Evolutionary conservation across 2,797 vertebrate species (phyloP).

Genomic region (Gouania willdenowi): DNA sequence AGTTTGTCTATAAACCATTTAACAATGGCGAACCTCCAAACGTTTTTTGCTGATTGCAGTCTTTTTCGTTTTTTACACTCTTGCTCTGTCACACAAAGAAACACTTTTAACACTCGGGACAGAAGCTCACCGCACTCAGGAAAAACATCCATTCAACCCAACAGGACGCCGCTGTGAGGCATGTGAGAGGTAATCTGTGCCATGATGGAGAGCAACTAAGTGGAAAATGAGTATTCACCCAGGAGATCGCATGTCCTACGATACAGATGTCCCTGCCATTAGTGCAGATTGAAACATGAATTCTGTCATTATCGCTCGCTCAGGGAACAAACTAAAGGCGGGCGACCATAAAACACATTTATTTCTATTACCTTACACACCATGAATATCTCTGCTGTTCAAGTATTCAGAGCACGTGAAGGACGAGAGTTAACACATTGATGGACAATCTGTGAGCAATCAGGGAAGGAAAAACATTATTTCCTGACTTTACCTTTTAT

Average conservation of each 20-base stretch:
- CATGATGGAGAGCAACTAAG: constrained; percentile 22
- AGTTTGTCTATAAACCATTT: too few relatives aligned
- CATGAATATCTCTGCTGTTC: too few relatives aligned
- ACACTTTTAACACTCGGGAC: constrained; percentile 20
- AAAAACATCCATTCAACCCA: constrained; percentile 14
- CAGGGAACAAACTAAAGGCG: background rate
- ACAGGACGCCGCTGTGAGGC: constrained; percentile 1
- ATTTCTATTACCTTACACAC: too few relatives aligned
- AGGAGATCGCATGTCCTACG: background rate
- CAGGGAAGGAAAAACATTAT: too few relatives aligned
- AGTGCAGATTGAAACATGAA: background rate
- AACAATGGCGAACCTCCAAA: too few relatives aligned
- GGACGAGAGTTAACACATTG: too few relatives aligned
- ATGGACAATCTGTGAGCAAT: too few relatives aligned
- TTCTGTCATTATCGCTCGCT: background rate
- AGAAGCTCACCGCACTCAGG: background rate
- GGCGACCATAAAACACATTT: background rate
- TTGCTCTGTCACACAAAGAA: constrained; percentile 10
- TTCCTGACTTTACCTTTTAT: too few relatives aligned
- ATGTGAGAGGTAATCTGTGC: constrained; percentile 7
- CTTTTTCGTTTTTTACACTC: constrained; percentile 9
- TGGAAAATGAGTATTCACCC: constrained; percentile 11
- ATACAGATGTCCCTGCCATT: too few relatives aligned
- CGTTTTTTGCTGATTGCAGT: too few relatives aligned
- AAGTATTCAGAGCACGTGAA: too few relatives aligned